A percentile compares a stretch with the other conserved stretches of the same genome.
These are phyloP conservation scores for Ascaphus truei DNA, from an alignment of 2,113 vertebrate species.

Conservation along the genomic window DNA sequence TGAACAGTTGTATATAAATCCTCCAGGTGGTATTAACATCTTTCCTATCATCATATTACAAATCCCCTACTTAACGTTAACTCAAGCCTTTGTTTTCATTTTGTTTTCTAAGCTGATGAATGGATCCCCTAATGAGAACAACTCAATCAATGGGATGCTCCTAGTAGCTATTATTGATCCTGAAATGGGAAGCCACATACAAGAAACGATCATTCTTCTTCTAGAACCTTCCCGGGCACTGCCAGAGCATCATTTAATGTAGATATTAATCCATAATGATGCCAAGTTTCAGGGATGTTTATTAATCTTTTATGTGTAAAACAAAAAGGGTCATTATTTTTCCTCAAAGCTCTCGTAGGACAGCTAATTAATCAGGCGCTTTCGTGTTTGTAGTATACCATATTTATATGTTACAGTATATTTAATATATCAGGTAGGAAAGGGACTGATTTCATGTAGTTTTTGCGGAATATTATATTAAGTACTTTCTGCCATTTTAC, in stretches of 20 bases:
- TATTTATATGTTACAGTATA: neutral
- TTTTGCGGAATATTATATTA: no score
- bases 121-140: conserved; percentile 27
- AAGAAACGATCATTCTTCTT: conserved; percentile 8
- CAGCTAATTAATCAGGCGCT: neutral
- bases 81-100: conserved; percentile 35
- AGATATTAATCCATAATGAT: neutral
- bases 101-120: conserved; percentile 39
- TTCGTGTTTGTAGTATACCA: neutral
- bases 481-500: no score
- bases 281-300: conserved; percentile 11
- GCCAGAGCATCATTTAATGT: conserved; percentile 24
- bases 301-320: neutral
- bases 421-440: no score
- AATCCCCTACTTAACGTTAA: conserved; percentile 24
- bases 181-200: conserved; percentile 4
- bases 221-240: conserved; percentile 9
- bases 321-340: conserved; percentile 13
- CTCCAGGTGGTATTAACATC: conserved; percentile 22
- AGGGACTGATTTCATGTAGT: neutral
- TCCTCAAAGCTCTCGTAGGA: neutral
- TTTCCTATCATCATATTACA: conserved; percentile 31
- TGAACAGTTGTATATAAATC: neutral
- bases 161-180: conserved; percentile 24
- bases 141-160: conserved; percentile 18